phyloP scores from a whole-genome alignment of 2,797 vertebrate genomes.

The Florisuga fusca region DNA sequence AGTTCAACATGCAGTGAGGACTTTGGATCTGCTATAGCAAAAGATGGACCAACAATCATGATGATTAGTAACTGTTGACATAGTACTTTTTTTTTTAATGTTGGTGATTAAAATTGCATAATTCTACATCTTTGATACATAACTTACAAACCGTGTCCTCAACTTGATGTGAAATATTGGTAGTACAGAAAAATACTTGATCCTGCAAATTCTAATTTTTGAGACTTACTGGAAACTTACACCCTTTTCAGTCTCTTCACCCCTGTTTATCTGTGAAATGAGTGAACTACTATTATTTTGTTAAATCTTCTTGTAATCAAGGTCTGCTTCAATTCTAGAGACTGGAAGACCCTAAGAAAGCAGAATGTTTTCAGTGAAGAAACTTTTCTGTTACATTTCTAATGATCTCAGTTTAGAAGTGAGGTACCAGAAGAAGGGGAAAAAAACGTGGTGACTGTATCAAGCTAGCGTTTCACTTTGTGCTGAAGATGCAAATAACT shows the following conservation, averaged over 20 bases:
- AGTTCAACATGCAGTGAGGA: neutral
- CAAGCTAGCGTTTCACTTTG: neutral
- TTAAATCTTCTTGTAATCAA: neutral
- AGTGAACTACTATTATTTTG: neutral
- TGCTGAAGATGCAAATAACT: neutral
- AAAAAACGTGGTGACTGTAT: neutral
- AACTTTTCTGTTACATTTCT: neutral
- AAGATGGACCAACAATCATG: neutral
- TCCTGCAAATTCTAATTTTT: neutral
- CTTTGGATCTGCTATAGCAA: neutral
- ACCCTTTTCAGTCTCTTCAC: neutral
- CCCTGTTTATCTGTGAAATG: neutral
- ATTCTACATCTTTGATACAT: neutral
- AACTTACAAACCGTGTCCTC: neutral
- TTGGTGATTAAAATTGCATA: neutral
- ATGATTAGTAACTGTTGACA: neutral
- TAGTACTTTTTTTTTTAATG: neutral
- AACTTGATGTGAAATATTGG: neutral
- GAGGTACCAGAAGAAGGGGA: neutral
- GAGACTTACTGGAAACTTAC: neutral
- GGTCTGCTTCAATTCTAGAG: neutral
- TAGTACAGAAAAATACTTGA: neutral
- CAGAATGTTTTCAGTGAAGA: neutral
- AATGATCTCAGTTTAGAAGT: neutral
- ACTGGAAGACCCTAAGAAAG: neutral